These are phyloP conservation scores for Orius laevigatus DNA, from an alignment of 1,140 invertebrate genomes.

Conservation along the genomic window DNA sequence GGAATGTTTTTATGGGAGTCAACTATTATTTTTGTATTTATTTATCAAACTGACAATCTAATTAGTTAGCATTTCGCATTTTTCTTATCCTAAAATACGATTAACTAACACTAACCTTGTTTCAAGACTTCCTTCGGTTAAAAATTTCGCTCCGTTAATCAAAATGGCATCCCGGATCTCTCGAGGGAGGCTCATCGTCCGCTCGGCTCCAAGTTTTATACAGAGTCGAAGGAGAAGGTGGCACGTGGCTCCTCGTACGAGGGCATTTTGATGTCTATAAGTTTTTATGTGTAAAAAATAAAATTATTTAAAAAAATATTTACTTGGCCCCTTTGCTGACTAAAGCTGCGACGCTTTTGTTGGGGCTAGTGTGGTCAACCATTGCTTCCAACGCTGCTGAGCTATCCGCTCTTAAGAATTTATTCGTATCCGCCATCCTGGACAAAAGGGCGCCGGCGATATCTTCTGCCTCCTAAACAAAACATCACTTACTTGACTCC, in stretches of 20 bases:
- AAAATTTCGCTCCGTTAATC: conserved; percentile 57
- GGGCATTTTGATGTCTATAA: conserved; percentile 65
- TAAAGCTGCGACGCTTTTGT: conserved; percentile 38
- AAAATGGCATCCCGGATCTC: conserved; percentile 70
- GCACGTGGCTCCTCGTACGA: conserved; percentile 63
- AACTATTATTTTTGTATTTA: no score
- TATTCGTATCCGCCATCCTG: conserved; percentile 81
- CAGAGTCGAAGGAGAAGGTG: conserved; percentile 50
- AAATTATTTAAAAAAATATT: conserved; percentile 20
- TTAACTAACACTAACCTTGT: conserved; percentile 49
- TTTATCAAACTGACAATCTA: no score
- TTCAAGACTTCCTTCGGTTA: conserved; percentile 72
- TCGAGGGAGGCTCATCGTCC: conserved; percentile 49
- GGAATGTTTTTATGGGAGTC: no score
- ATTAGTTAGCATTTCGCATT: no score
- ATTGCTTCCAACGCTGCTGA: conserved; percentile 64
- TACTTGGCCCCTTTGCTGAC: conserved; percentile 44
- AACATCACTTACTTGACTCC: background rate
- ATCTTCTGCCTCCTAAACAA: conserved; percentile 67
- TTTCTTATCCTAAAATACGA: no score
- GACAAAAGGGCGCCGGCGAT: conserved; percentile 61
- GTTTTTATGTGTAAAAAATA: no score
- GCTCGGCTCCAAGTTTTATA: conserved; percentile 53
- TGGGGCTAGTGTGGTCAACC: conserved; percentile 47
- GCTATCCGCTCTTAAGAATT: conserved; percentile 76